Evolutionary conservation across 2,888 invertebrate species (phyloP).

Genomic region (Cacoxenus indagator): DNA sequence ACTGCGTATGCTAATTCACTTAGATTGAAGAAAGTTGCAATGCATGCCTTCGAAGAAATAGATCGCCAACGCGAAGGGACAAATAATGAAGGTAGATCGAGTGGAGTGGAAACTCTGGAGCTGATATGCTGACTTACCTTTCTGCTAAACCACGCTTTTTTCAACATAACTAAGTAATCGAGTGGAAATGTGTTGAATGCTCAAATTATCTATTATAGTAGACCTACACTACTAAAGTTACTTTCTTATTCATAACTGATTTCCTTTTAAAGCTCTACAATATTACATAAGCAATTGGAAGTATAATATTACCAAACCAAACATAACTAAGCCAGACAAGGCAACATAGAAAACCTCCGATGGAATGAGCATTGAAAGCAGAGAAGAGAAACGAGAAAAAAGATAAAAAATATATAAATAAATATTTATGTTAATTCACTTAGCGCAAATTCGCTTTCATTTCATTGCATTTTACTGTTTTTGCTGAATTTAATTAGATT

Average conservation of each 20-base stretch:
- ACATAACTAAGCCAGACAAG: conserved; percentile 9
- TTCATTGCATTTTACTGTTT: conserved; percentile 6
- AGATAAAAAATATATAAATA: conserved; percentile 33
- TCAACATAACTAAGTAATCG: too few relatives aligned
- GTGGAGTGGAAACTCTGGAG: too few relatives aligned
- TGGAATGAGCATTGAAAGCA: conserved; percentile 35
- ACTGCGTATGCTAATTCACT: too few relatives aligned
- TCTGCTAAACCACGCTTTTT: too few relatives aligned
- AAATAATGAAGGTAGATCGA: too few relatives aligned
- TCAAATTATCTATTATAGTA: too few relatives aligned
- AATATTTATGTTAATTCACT: conserved; percentile 49
- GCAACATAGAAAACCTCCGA: conserved; percentile 23
- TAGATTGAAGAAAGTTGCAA: too few relatives aligned
- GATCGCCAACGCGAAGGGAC: too few relatives aligned
- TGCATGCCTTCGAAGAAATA: too few relatives aligned
- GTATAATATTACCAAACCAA: not conserved
- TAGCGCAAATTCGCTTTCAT: conserved; percentile 48
- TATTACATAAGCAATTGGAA: conserved; percentile 41
- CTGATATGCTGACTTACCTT: too few relatives aligned
- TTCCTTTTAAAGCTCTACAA: not conserved
- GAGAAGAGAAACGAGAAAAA: not conserved
- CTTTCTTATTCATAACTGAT: not conserved
- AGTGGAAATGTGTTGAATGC: too few relatives aligned
- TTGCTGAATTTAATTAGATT: conserved; percentile 26
- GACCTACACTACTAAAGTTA: too few relatives aligned